Conservation (phyloP, 2,113 vertebrate genomes). For the Mugil cephalus region DNA sequence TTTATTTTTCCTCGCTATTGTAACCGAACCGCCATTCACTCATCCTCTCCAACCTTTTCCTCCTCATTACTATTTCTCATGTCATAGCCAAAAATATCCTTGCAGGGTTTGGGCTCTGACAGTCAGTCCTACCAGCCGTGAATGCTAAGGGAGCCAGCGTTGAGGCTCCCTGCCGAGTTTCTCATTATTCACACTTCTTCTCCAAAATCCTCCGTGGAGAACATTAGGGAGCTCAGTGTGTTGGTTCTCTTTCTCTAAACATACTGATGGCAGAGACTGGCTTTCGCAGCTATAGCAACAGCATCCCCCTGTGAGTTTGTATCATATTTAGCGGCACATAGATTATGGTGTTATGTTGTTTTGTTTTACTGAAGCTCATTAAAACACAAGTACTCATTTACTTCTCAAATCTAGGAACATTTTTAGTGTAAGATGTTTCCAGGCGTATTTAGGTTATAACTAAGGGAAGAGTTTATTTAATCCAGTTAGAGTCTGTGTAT, state of each 20-base stretch:
- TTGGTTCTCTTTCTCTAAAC: background rate
- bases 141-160: conserved; percentile 7
- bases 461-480: no score
- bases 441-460: no score
- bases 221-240: background rate
- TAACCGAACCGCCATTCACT: background rate
- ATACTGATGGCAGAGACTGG: background rate
- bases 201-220: background rate
- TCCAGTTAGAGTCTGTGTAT: no score
- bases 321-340: no score
- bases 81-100: conserved; percentile 34
- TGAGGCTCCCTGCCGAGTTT: conserved; percentile 12
- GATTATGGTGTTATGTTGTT: no score
- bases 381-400: no score
- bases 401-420: no score
- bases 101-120: conserved; percentile 5
- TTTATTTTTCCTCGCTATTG: conserved; percentile 4
- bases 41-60: background rate
- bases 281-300: background rate
- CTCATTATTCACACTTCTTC: conserved; percentile 40
- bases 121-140: conserved; percentile 16
- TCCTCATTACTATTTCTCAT: conserved; percentile 30
- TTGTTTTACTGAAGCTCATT: no score
- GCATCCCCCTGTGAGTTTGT: background rate
- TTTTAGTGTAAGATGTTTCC: no score